A percentile compares a stretch with the other conserved stretches of the same genome.
Conservation (phyloP, 2,113 vertebrate genomes). For the Hassar affinis region DNA sequence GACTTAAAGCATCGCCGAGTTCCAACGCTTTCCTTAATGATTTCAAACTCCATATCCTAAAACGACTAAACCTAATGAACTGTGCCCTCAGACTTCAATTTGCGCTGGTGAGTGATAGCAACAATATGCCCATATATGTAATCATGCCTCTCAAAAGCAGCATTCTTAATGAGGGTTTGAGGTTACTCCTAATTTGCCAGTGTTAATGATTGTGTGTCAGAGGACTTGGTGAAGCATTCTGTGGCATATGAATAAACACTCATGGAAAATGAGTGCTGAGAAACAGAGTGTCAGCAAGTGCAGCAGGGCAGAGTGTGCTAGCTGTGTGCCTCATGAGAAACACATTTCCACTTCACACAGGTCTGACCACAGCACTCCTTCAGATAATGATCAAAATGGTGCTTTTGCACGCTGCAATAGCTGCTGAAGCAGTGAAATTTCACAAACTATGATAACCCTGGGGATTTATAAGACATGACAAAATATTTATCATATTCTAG, state of each 20-base stretch:
- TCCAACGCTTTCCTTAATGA: slow-evolving; percentile 22
- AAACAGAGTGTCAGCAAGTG: slow-evolving; percentile 32
- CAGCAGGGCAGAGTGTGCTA: slow-evolving; percentile 36
- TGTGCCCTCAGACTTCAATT: not conserved
- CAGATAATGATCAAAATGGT: slow-evolving; percentile 27
- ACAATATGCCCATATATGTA: not conserved
- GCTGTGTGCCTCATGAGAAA: slow-evolving; percentile 61
- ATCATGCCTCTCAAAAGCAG: not conserved
- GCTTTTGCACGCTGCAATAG: not conserved
- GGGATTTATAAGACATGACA: not conserved
- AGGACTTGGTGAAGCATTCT: slow-evolving; percentile 16
- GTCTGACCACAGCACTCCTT: slow-evolving; percentile 20
- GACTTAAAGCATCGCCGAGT: slow-evolving; percentile 14
- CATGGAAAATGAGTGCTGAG: slow-evolving; percentile 31
- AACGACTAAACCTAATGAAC: not conserved
- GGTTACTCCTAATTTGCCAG: slow-evolving; percentile 2
- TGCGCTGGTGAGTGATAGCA: not conserved
- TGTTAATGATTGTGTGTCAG: slow-evolving; percentile 21
- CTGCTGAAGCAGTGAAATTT: slow-evolving; percentile 32
- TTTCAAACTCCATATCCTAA: not conserved
- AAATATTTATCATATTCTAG: slow-evolving; percentile 25
- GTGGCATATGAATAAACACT: slow-evolving; percentile 15
- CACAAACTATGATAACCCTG: not conserved
- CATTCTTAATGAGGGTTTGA: not conserved
- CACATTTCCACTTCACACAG: slow-evolving; percentile 56